Base-by-base conservation (phyloP, 1,140 invertebrate genomes). In the Centruroides sculpturatus region DNA sequence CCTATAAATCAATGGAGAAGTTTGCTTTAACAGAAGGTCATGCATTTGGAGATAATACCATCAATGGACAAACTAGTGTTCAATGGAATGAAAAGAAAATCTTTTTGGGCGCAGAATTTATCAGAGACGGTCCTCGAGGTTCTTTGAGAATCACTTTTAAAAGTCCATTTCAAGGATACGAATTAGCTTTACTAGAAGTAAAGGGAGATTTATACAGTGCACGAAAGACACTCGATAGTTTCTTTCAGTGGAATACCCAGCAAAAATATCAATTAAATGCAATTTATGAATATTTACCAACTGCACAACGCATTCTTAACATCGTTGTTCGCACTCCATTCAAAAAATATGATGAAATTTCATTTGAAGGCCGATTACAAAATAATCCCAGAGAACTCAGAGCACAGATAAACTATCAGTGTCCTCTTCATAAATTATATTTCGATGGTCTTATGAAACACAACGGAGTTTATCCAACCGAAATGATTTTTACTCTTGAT, bases 141-240 rank as follows among this genome's bases (percentile, higher is more conserved):
- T 41, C 41, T 8, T 41, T 41, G 8, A 62, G 35, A 3, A 23
- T 62, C 47, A 13, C 47, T 6, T 46, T 56, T 13, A n/a, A 36
- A n/a, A 62, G 56, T 5, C 57, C 57, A 35, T 12, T 62, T n/a
- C 23, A 9, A 10, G 57, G 57, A 47, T 63, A 57, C 41, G 51
- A 57, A 54, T 50, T 52, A 35, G 12, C 57, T 35, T 12, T n/a
- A 23, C 5, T 56, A 35, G 50, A 53, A 53, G n/a, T 35, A 8
- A 49, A 41, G 4, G 51, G 52, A 12, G 48, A 51, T 46, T 62
- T 36, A n/a, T 23, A 23, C 8, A 12, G 13, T 12, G n/a, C 10
- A 5, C 48, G 36, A 54, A 50, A 46, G 8, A 34, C 4, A 13
- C 36, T 35, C n/a, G 47, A 62, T 46, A 3, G 55, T 48, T 55